A percentile compares a stretch with the other conserved stretches of the same genome.
phyloP scores from a whole-genome alignment of 1,140 invertebrate species.

The Tyrophagus putrescentiae region DNA sequence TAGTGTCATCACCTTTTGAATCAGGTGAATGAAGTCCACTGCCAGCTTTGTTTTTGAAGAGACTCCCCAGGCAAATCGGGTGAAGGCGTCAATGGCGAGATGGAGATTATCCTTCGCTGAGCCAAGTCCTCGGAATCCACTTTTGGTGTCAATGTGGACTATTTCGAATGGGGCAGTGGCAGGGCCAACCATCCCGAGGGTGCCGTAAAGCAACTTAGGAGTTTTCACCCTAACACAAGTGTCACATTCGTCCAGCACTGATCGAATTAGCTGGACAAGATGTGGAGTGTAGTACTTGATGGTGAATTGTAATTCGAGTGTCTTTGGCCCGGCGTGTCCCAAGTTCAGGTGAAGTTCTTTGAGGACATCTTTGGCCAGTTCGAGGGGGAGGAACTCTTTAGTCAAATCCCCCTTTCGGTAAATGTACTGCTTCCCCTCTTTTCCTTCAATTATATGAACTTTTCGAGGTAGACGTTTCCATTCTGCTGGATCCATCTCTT shows the following conservation, averaged over 20 bases:
- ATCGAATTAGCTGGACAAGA: neutral
- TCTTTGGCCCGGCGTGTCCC: neutral
- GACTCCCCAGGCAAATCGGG: neutral
- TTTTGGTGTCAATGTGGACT: constrained; percentile 17
- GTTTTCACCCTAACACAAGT: neutral
- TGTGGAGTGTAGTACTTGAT: neutral
- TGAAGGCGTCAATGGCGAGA: constrained; percentile 14
- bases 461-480: neutral
- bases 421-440: neutral
- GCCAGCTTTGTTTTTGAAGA: constrained; percentile 9
- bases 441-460: neutral
- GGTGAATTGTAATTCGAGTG: neutral
- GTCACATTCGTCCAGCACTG: neutral
- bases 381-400: neutral
- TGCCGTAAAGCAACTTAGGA: neutral
- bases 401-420: neutral
- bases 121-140: neutral
- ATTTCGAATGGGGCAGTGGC: constrained; percentile 12
- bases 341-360: neutral
- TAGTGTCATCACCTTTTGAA: neutral
- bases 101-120: constrained; percentile 12
- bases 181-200: neutral
- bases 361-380: neutral
- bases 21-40: constrained; percentile 12
- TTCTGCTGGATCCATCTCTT: neutral